Evolutionary conservation across 2,888 invertebrate genomes (phyloP), one percentile per base, ranked within the genome.

Genomic region (Acanthoscelides obtectus): DNA sequence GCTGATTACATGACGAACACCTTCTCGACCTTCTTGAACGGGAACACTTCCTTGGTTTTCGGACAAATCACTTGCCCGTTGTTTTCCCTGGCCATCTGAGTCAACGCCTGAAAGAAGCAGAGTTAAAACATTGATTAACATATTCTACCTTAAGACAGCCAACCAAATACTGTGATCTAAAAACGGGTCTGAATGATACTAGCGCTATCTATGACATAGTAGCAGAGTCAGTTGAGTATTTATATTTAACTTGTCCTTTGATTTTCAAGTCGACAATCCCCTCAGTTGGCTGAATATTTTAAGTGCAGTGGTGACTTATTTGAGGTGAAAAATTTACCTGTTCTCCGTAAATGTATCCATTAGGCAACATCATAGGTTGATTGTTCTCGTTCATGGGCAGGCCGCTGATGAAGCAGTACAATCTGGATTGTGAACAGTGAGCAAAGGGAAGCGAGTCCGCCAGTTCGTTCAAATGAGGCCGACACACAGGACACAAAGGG

Each of bases 311-410:
- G n/a, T n/a, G n/a, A n/a, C n/a, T n/a, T n/a, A n/a, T n/a, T n/a
- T n/a, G n/a, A n/a, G n/a, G n/a, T n/a, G n/a, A n/a, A n/a, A 68
- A 4, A 22, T 69, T 73, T 80, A 94, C 94, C 90, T 94, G 91
- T 87, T 96, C 95, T 12, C 97, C 97, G 83, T 97, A 99, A 73
- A 99, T 97, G 86, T 96, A 94, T 71, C 99, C 99, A 87, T 99
- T 99, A 75, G 99, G 99, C 86, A 99, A 89, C 92, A 98, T 97
- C 93, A 99, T 95, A 17, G 98, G 98, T 79, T 96, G 96, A 88
- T 99, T 98, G 86, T 99, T 94, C 84, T 99, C 98, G 87, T 99
- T 98, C 81, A 99, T 89, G 68, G 97, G 94, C 80, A 93, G 89
- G 25, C 96, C 95, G 74, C 95, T 94, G 79, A 98, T 92, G 82